phyloP scores from a whole-genome alignment of 2,113 vertebrate genomes.

The Trematocara stigmaticum region DNA sequence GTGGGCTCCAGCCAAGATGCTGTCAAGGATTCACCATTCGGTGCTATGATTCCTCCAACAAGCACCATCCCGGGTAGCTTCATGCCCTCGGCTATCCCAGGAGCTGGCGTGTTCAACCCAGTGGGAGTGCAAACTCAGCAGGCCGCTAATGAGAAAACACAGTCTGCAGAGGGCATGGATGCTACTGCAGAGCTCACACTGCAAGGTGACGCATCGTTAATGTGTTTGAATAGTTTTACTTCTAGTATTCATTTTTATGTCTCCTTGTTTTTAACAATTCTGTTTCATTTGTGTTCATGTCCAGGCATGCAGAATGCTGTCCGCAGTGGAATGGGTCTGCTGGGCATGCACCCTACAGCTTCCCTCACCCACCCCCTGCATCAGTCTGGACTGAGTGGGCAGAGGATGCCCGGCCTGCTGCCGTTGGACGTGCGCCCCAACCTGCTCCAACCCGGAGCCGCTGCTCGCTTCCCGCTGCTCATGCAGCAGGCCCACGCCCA shows the following conservation, averaged over 20 bases:
- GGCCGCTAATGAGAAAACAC: constrained; percentile 78
- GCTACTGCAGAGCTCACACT: constrained; percentile 79
- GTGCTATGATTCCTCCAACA: constrained; percentile 81
- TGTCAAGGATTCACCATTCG: constrained; percentile 85
- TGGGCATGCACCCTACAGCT: constrained; percentile 87
- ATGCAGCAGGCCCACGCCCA: constrained; percentile 84
- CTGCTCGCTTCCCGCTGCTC: constrained; percentile 83
- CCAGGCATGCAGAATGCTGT: constrained; percentile 86
- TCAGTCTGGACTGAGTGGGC: constrained; percentile 77
- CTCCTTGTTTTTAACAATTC: not conserved
- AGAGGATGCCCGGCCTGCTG: constrained; percentile 86
- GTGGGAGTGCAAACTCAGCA: constrained; percentile 72
- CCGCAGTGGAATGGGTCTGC: constrained; percentile 81
- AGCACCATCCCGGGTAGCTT: constrained; percentile 80
- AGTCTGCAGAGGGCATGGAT: constrained; percentile 79
- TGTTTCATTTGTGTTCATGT: not conserved
- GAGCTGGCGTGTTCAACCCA: constrained; percentile 83
- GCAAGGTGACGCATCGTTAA: constrained; percentile 73
- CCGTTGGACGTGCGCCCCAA: constrained; percentile 88
- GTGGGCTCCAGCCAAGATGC: constrained; percentile 81
- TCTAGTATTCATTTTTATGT: not conserved
- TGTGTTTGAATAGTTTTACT: not conserved
- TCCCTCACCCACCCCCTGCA: constrained; percentile 82
- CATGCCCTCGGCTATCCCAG: constrained; percentile 82
- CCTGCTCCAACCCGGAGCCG: constrained; percentile 77